Percentiles rank a stretch among this genome's conserved stretches.
Evolutionary conservation across 2,113 vertebrate species (phyloP).

Genomic region (Ictalurus punctatus): DNA sequence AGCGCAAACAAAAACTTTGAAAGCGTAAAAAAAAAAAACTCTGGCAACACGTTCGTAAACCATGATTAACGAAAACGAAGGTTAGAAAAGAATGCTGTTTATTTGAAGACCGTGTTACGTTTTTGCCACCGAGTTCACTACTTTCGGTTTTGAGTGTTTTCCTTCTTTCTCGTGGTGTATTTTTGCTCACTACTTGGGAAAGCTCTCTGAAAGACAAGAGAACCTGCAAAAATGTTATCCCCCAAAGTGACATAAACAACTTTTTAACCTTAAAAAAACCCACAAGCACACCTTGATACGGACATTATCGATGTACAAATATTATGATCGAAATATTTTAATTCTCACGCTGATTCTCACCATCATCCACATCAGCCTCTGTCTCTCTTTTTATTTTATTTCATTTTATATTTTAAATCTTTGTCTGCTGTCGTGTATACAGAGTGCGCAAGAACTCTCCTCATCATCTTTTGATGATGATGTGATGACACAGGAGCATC

Average conservation of each 20-base stretch:
- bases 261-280: background rate
- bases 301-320: background rate
- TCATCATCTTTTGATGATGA: background rate
- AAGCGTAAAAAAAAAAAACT: too few relatives aligned
- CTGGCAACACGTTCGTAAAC: too few relatives aligned
- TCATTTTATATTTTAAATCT: background rate
- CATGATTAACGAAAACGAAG: too few relatives aligned
- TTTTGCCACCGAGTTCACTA: too few relatives aligned
- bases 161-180: too few relatives aligned
- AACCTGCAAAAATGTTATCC: background rate
- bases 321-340: background rate
- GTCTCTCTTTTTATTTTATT: background rate
- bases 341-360: background rate
- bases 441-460: background rate
- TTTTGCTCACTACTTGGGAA: too few relatives aligned
- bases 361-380: background rate
- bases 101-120: too few relatives aligned
- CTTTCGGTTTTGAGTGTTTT: too few relatives aligned
- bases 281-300: background rate
- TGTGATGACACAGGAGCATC: background rate
- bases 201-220: background rate
- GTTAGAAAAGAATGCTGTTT: too few relatives aligned
- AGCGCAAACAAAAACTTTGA: too few relatives aligned
- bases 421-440: background rate
- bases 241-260: background rate